phyloP scores from a whole-genome alignment of 1,140 invertebrate species.

The Triops cancriformis region DNA sequence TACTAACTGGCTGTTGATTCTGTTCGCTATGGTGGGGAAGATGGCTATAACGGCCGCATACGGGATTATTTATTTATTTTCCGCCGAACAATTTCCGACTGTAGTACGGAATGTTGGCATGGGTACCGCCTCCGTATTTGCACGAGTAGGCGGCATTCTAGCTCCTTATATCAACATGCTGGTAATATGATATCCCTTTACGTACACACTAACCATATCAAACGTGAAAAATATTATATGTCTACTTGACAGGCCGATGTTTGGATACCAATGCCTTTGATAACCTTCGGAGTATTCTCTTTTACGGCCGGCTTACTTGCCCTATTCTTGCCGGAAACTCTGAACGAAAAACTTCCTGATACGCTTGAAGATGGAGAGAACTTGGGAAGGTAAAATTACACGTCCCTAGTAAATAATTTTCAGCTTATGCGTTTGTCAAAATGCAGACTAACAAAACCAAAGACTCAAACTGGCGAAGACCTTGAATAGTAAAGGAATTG shows the following conservation, averaged over 20 bases:
- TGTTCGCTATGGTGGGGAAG: conserved; percentile 58
- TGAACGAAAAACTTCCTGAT: conserved; percentile 31
- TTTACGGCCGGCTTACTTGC: conserved; percentile 30
- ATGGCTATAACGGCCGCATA: conserved; percentile 76
- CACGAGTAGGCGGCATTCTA: conserved; percentile 26
- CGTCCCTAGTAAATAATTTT: background rate
- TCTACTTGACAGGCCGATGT: conserved; percentile 41
- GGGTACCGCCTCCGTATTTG: conserved; percentile 21
- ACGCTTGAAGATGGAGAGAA: conserved; percentile 34
- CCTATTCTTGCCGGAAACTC: conserved; percentile 34
- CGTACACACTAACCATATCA: background rate
- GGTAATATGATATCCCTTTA: conserved; percentile 5
- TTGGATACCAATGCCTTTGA: conserved; percentile 43
- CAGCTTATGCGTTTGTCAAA: background rate
- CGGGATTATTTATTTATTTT: conserved; percentile 81
- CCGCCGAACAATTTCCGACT: conserved; percentile 81
- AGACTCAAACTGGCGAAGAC: background rate
- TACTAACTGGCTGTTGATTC: background rate
- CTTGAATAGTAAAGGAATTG: background rate
- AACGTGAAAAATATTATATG: background rate
- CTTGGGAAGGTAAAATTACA: conserved; percentile 26
- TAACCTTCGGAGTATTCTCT: conserved; percentile 30
- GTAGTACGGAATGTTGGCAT: conserved; percentile 24
- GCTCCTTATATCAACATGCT: conserved; percentile 25
- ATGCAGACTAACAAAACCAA: background rate